Base-by-base conservation (phyloP, 2,888 invertebrate genomes). In the Hirtodrosophila cameraria region DNA sequence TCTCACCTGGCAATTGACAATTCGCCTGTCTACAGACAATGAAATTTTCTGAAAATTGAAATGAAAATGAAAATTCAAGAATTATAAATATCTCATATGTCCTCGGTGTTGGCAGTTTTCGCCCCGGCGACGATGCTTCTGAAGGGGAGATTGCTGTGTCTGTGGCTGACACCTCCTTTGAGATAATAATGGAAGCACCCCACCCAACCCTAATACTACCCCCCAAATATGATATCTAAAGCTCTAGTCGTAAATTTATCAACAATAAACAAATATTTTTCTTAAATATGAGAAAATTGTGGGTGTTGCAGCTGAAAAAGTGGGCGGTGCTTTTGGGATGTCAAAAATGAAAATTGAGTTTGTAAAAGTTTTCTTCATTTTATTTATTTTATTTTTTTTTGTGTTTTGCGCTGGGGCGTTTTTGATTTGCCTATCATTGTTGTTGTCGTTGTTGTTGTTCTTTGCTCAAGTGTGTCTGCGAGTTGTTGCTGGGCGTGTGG, bases 231-330 rank as follows among this genome's bases (percentile, higher is more conserved):
- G 48, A 57, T 52, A 53, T 48, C 64, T 54, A 53, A 63, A 42
- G 65, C 63, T 66, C 72, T 73, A 74, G 64, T 58, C 70, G 59
- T 75, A 74, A 82, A 82, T 87, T 85, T 82, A 87, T 82, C 77
- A 66, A 69, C 82, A 79, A 87, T 87, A 82, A 87, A 82, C 86
- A 82, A 82, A 82, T 82, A 82, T 82, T 75, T 70, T 87, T 75
- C 73, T 65, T 82, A 83, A 87, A 85, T 87, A 82, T 75, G 68
- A 63, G 62, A 84, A 72, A 61, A 62, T 70, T 67, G 61, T 60
- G 72, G 55, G 58, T 72, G 73, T 52, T 74, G 68, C 42, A 48
- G 48, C 31, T 36, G 35, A 18, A 42, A 58, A 71, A 66, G 58
- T 73, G 75, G 75, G 78, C 75, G 75, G 48, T 30, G 36, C 61